Conservation (phyloP, 2,113 vertebrate species). For the Chunga burmeisteri region DNA sequence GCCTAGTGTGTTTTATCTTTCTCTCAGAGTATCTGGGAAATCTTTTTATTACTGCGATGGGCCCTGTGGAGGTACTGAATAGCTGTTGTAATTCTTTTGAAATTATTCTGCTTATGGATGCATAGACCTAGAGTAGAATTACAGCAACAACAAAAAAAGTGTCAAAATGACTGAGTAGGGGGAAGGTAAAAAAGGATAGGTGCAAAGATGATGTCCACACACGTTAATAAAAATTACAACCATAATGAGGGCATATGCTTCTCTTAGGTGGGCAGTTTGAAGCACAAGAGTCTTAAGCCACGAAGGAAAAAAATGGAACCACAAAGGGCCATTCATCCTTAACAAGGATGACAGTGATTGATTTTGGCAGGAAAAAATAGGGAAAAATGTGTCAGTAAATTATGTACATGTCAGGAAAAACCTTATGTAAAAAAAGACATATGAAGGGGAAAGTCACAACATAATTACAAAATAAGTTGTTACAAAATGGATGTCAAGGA, state of each 20-base stretch:
- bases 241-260: neutral
- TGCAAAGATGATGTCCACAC: neutral
- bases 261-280: neutral
- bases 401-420: neutral
- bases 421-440: neutral
- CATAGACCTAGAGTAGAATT: neutral
- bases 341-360: neutral
- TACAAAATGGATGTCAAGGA: neutral
- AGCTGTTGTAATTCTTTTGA: neutral
- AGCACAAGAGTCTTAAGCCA: neutral
- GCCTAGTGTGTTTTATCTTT: neutral
- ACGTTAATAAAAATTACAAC: neutral
- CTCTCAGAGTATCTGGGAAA: neutral
- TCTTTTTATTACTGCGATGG: neutral
- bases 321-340: neutral
- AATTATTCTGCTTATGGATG: neutral
- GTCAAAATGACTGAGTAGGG: neutral
- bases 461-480: neutral
- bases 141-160: neutral
- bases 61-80: neutral
- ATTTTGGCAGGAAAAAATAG: neutral
- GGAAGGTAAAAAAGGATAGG: neutral
- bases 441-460: neutral
- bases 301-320: neutral
- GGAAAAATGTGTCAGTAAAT: neutral